Evolutionary conservation across 2,888 invertebrate genomes (phyloP).

Genomic region (Iselma pallidipennis): DNA sequence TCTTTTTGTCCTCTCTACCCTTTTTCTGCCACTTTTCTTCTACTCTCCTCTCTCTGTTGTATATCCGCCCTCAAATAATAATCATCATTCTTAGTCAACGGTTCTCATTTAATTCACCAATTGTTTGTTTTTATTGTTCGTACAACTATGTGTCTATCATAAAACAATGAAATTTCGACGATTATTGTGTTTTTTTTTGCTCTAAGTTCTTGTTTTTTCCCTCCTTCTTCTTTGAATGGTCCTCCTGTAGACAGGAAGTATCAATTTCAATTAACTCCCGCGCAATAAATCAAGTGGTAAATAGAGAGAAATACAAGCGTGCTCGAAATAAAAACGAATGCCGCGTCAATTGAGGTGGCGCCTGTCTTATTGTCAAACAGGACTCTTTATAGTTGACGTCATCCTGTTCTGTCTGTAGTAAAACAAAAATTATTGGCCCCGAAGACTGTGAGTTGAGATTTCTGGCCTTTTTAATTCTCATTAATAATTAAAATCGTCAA

Average conservation of each 20-base stretch:
- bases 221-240: neutral
- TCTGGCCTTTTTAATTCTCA: neutral
- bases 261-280: conserved; percentile 55
- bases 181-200: conserved; percentile 4
- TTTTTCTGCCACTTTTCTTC: neutral
- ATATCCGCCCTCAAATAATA: neutral
- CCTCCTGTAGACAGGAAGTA: conserved; percentile 51
- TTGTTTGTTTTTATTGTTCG: neutral
- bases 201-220: conserved; percentile 5
- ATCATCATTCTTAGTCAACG: neutral
- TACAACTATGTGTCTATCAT: neutral
- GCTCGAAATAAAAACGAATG: conserved; percentile 53
- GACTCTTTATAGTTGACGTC: conserved; percentile 46
- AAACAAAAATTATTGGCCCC: conserved; percentile 34
- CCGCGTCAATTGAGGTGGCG: conserved; percentile 54
- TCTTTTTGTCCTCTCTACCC: neutral
- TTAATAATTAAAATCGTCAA: neutral
- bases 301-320: conserved; percentile 50
- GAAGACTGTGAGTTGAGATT: neutral
- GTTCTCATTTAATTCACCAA: neutral
- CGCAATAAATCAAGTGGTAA: conserved; percentile 55
- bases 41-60: neutral
- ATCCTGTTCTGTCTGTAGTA: conserved; percentile 39
- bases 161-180: conserved; percentile 2
- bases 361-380: conserved; percentile 50